A percentile compares a stretch with the other conserved stretches of the same genome.
Conservation (phyloP, 2,113 vertebrate genomes). For the Microtus richardsoni region DNA sequence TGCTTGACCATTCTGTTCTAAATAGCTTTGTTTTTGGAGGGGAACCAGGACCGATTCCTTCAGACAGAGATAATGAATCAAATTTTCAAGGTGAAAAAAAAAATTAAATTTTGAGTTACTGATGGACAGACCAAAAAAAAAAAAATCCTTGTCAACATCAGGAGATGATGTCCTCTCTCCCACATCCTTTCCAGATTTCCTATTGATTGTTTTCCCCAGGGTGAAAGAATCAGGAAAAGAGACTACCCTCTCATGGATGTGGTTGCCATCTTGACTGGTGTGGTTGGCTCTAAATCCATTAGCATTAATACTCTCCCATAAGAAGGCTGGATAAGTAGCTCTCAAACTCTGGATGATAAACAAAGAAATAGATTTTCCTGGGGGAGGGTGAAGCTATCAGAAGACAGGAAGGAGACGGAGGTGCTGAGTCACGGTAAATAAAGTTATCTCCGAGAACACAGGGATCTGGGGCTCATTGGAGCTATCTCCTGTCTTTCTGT, state of each 20-base stretch:
- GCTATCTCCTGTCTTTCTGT: background rate
- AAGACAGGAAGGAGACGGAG: constrained; percentile 60
- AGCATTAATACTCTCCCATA: constrained; percentile 68
- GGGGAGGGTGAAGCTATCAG: constrained; percentile 41
- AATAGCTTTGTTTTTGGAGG: background rate
- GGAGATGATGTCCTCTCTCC: constrained; percentile 35
- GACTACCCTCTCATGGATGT: constrained; percentile 71
- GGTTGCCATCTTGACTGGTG: constrained; percentile 76
- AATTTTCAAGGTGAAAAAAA: constrained; percentile 17
- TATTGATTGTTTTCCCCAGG: constrained; percentile 68
- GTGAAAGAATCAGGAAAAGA: constrained; percentile 71
- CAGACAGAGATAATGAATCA: background rate
- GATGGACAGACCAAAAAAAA: background rate
- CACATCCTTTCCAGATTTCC: constrained; percentile 69
- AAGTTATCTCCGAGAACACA: constrained; percentile 47
- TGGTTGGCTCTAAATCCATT: constrained; percentile 80
- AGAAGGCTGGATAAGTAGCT: constrained; percentile 80
- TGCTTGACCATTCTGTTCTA: background rate
- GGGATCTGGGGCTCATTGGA: background rate
- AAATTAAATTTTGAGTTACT: constrained; percentile 19
- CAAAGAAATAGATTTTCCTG: constrained; percentile 80
- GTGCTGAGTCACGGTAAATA: constrained; percentile 61
- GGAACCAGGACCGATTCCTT: background rate
- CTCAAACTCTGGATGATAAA: constrained; percentile 76
- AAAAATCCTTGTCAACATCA: constrained; percentile 35